These are phyloP conservation scores for Coturnix japonica DNA, from an alignment of 2,113 vertebrate species.

Conservation along the genomic window DNA sequence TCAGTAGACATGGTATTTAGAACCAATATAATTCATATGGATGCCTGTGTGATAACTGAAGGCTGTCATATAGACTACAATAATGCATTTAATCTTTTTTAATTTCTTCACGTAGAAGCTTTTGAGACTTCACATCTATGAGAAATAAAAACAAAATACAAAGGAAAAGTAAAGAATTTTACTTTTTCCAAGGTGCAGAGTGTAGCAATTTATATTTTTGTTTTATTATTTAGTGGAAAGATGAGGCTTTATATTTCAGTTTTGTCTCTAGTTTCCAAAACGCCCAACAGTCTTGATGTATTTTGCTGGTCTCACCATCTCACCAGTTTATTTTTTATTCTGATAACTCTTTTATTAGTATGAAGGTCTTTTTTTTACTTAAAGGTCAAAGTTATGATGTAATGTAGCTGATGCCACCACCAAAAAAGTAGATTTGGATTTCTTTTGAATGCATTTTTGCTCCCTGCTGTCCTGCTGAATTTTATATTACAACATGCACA, in stretches of 20 bases:
- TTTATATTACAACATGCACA: neutral
- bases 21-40: neutral
- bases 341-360: neutral
- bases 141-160: neutral
- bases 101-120: neutral
- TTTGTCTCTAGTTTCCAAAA: neutral
- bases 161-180: neutral
- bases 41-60: neutral
- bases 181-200: neutral
- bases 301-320: neutral
- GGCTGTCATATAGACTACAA: neutral
- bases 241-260: neutral
- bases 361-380: neutral
- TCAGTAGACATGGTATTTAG: accelerated
- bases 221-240: neutral
- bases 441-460: neutral
- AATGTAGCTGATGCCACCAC: neutral
- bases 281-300: neutral
- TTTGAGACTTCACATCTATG: neutral
- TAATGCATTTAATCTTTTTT: neutral
- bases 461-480: neutral
- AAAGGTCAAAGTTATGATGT: neutral
- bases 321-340: neutral
- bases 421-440: neutral
- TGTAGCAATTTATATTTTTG: neutral